Conservation (phyloP, 2,113 vertebrate genomes). For the Isurus oxyrinchus region DNA sequence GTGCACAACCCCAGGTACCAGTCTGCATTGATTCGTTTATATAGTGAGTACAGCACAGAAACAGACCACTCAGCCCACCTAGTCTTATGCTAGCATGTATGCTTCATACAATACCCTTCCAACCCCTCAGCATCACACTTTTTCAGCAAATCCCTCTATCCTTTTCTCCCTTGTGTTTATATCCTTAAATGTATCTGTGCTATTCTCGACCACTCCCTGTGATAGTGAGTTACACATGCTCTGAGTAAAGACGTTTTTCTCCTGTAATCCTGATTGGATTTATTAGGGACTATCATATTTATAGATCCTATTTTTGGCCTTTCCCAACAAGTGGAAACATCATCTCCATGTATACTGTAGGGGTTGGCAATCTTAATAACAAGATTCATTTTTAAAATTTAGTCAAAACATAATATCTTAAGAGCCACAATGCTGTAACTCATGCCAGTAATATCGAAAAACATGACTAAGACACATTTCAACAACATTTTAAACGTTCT, state of each 20-base stretch:
- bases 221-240: neutral
- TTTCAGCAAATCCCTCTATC: neutral
- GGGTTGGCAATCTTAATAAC: neutral
- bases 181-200: neutral
- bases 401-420: neutral
- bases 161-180: neutral
- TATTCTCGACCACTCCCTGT: neutral
- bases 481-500: neutral
- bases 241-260: neutral
- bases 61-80: neutral
- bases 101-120: no score
- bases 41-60: neutral
- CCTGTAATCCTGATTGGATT: neutral
- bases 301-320: neutral
- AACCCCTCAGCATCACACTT: neutral
- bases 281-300: neutral
- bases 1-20: slow-evolving; percentile 50
- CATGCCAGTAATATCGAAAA: neutral
- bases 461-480: neutral
- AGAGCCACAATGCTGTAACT: neutral
- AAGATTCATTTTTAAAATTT: no score
- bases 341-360: neutral
- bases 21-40: neutral
- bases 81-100: neutral
- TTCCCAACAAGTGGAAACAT: neutral